phyloP scores from a whole-genome alignment of 2,113 vertebrate genomes.

The Cervus canadensis region DNA sequence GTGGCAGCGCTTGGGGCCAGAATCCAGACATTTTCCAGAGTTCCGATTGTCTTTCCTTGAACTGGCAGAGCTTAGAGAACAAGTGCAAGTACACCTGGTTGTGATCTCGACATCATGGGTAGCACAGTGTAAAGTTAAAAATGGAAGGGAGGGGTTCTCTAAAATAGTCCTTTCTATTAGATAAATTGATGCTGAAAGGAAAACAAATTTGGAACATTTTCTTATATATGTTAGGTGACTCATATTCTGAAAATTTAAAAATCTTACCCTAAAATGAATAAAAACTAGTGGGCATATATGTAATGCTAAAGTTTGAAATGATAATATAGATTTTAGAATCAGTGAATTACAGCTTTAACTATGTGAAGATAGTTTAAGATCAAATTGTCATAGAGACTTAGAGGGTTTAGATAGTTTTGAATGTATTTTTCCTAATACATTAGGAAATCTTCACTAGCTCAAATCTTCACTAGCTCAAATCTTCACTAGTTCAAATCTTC shows the following conservation, averaged over 20 bases:
- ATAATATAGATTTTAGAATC: background rate
- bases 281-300: background rate
- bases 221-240: background rate
- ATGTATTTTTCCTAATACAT: background rate
- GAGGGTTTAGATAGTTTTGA: background rate
- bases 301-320: background rate
- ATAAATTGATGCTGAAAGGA: background rate
- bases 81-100: background rate
- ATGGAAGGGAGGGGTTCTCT: background rate
- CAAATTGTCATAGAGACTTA: background rate
- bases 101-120: background rate
- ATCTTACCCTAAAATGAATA: background rate
- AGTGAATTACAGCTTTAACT: background rate
- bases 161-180: background rate
- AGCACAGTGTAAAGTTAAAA: background rate
- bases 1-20: background rate
- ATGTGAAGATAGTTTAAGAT: background rate
- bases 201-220: background rate
- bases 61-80: background rate
- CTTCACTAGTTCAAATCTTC: background rate
- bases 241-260: background rate
- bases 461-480: background rate
- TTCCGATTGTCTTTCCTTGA: background rate
- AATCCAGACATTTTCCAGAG: background rate
- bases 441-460: background rate